A percentile compares a stretch with the other conserved stretches of the same genome.
These are phyloP conservation scores for Periplaneta americana DNA, from an alignment of 1,140 invertebrate species.

Conservation along the genomic window DNA sequence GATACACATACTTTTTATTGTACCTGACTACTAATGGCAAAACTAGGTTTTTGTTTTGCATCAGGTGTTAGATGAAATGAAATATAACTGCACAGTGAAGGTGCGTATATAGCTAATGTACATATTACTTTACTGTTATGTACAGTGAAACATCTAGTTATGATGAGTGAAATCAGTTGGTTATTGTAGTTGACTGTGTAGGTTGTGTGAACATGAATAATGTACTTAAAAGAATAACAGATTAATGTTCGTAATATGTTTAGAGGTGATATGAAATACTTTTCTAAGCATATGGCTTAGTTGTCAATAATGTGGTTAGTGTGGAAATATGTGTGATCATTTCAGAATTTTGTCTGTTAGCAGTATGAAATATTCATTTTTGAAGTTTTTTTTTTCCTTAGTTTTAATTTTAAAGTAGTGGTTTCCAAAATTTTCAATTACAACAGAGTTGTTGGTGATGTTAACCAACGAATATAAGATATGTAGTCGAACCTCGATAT, in stretches of 20 bases:
- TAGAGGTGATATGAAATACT: no score
- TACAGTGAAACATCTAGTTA: neutral
- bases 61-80: neutral
- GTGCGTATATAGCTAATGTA: neutral
- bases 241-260: no score
- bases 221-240: neutral
- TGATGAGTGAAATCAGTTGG: neutral
- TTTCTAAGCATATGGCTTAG: no score
- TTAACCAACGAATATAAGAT: no score
- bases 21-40: neutral
- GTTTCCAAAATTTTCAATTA: no score
- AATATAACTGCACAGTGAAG: neutral
- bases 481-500: no score
- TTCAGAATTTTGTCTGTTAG: neutral
- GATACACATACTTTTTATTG: no score
- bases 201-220: neutral
- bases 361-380: neutral
- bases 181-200: neutral
- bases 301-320: no score
- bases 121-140: neutral
- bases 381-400: neutral
- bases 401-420: no score
- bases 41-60: neutral
- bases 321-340: no score
- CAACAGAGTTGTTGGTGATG: no score